These are phyloP conservation scores for Caloenas nicobarica DNA, from an alignment of 2,113 vertebrate species.

Conservation along the genomic window DNA sequence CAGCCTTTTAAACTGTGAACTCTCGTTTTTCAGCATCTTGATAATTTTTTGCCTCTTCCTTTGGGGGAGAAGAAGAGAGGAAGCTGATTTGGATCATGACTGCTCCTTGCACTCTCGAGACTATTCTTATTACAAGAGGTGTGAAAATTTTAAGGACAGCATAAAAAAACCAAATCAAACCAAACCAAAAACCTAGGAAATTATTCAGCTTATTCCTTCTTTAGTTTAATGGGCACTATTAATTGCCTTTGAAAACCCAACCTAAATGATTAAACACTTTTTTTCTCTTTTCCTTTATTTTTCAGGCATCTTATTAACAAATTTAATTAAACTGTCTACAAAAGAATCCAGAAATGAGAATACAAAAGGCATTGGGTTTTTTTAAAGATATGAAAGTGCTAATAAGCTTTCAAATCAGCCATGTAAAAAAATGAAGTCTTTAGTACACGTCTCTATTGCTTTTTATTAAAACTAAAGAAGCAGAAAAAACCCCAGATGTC, in stretches of 20 bases:
- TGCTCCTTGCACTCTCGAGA: background rate
- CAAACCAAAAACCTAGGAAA: background rate
- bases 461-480: background rate
- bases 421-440: background rate
- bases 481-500: background rate
- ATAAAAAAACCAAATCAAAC: background rate
- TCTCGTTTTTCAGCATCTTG: background rate
- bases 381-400: background rate
- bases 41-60: background rate
- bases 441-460: background rate
- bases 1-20: slow-evolving; percentile 2
- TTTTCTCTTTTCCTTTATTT: background rate
- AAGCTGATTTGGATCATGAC: background rate
- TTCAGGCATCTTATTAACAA: background rate
- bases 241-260: background rate
- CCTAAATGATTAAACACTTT: background rate
- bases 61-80: background rate
- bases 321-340: slow-evolving; percentile 28
- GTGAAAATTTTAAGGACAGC: background rate
- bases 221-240: background rate
- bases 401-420: background rate
- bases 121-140: background rate
- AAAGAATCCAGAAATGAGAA: background rate
- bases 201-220: background rate
- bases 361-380: background rate